These are phyloP conservation scores for Athalia cordata DNA, from an alignment of 2,888 invertebrate genomes.

Conservation along the genomic window DNA sequence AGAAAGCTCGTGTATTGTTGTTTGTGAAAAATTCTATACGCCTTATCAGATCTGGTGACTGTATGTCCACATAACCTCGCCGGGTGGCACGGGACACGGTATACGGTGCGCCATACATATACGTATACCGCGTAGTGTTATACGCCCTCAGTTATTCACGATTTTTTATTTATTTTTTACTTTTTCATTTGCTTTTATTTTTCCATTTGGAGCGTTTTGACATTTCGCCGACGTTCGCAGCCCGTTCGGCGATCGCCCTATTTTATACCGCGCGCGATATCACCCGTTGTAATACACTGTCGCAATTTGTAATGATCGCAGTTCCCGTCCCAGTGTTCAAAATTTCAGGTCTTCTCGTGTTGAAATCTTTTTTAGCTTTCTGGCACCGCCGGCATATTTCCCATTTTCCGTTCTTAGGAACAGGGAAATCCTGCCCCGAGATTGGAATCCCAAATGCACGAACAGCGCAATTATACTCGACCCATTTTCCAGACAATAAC, in stretches of 20 bases:
- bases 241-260: no score
- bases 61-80: conserved; percentile 8
- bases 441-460: conserved; percentile 56
- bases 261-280: no score
- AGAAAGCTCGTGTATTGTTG: conserved; percentile 44
- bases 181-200: neutral
- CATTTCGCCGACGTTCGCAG: no score
- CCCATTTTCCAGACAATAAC: conserved; percentile 71
- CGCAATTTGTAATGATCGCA: no score
- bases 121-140: neutral
- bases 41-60: conserved; percentile 55
- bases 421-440: conserved; percentile 47
- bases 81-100: conserved; percentile 32
- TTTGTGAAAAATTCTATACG: conserved; percentile 53
- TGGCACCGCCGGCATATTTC: conserved; percentile 31
- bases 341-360: no score
- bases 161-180: conserved; percentile 13
- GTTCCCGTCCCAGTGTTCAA: no score
- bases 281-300: no score
- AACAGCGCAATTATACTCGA: conserved; percentile 68
- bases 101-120: neutral
- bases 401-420: conserved; percentile 35
- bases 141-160: neutral
- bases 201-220: neutral
- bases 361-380: neutral